Evolutionary conservation across 2,113 vertebrate species (phyloP).

Genomic region (Ascaphus truei): DNA sequence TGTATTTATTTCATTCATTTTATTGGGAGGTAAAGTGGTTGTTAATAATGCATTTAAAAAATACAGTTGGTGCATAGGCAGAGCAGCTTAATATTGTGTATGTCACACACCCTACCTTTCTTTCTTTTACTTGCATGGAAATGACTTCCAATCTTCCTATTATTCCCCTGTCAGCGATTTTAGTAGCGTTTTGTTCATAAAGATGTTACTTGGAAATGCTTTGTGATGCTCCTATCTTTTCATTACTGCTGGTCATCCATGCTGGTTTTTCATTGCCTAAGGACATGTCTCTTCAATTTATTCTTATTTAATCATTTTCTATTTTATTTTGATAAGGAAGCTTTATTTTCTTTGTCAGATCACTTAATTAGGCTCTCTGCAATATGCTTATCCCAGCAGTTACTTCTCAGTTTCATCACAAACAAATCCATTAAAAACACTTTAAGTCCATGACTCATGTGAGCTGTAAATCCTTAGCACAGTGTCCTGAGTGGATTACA

Average conservation of each 20-base stretch:
- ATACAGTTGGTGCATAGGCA: neutral
- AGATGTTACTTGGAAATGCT: conserved; percentile 32
- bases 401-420: conserved; percentile 38
- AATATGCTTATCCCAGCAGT: conserved; percentile 38
- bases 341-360: conserved; percentile 39
- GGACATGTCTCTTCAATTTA: conserved; percentile 36
- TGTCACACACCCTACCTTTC: conserved; percentile 25
- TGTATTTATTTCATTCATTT: conserved; percentile 20
- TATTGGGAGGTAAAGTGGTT: conserved; percentile 9
- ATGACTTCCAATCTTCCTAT: conserved; percentile 21
- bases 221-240: conserved; percentile 32
- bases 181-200: conserved; percentile 26
- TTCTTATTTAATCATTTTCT: conserved; percentile 39
- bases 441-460: conserved; percentile 30
- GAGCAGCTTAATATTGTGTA: conserved; percentile 19
- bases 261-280: conserved; percentile 31
- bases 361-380: conserved; percentile 34
- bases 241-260: conserved; percentile 32
- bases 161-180: conserved; percentile 34
- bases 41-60: conserved; percentile 25
- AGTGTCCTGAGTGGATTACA: conserved; percentile 33
- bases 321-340: conserved; percentile 35
- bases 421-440: conserved; percentile 39
- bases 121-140: conserved; percentile 27
- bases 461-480: conserved; percentile 31